Evolutionary conservation across 2,888 invertebrate genomes (phyloP), one percentile per base, ranked within the genome.

Genomic region (Gonocerus acuteangulatus): DNA sequence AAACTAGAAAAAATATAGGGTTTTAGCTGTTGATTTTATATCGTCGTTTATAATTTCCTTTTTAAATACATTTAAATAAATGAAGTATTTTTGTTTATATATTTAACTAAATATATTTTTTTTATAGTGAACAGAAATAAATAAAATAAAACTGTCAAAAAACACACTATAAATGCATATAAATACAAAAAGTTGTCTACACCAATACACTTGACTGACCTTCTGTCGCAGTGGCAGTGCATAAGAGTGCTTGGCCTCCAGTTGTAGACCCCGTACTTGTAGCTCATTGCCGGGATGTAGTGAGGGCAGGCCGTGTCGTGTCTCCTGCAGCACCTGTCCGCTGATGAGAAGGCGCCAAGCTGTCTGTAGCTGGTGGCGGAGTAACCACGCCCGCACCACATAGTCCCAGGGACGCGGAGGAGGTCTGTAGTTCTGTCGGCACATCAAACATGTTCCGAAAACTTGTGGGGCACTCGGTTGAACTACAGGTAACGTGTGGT

Each of bases 141-240:
- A n/a, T n/a, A n/a, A n/a, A n/a, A n/a, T n/a, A n/a, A n/a, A n/a
- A n/a, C n/a, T n/a, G n/a, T n/a, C n/a, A n/a, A n/a, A n/a, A n/a
- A n/a, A n/a, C n/a, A n/a, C n/a, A n/a, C n/a, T n/a, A n/a, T n/a
- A n/a, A n/a, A n/a, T n/a, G n/a, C n/a, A n/a, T n/a, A n/a, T n/a
- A n/a, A n/a, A n/a, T n/a, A n/a, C n/a, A n/a, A n/a, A n/a, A n/a
- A n/a, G n/a, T n/a, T n/a, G n/a, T n/a, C n/a, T n/a, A n/a, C n/a
- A n/a, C n/a, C n/a, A n/a, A n/a, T n/a, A n/a, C n/a, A n/a, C n/a
- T n/a, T 2, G 13, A 23, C 78, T 75, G 79, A 87, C 87, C 85
- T 86, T 76, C 81, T 79, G 75, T 89, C 88, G 73, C 88, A 89
- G 67, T 79, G 78, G 75, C 88, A 89, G 73, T 86, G 85, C 71